A percentile compares a stretch with the other conserved stretches of the same genome.
Conservation (phyloP, 2,888 invertebrate species). For the Palloptera scutellata region DNA sequence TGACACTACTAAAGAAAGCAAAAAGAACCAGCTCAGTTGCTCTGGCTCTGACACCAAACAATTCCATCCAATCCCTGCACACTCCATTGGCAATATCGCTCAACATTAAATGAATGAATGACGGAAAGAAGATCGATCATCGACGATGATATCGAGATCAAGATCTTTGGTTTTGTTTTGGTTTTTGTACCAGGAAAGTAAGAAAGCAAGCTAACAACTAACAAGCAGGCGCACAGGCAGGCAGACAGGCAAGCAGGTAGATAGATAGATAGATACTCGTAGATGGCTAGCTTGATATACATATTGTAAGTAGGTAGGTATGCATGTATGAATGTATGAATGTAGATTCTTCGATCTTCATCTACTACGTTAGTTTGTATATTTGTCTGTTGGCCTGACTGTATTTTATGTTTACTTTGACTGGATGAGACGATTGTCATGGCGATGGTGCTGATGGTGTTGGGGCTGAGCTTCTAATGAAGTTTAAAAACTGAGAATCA, state of each 20-base stretch:
- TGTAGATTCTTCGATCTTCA: too few species aligned
- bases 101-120: too few species aligned
- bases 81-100: too few species aligned
- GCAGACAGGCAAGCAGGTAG: constrained; percentile 2
- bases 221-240: not conserved
- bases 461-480: constrained; percentile 58
- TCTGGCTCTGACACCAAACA: not conserved
- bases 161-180: not conserved
- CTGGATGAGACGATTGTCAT: not conserved
- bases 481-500: constrained; percentile 61
- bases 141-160: too few species aligned
- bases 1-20: constrained; percentile 28
- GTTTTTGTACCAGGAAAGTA: too few species aligned
- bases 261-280: constrained; percentile 10
- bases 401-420: not conserved
- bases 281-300: constrained; percentile 11
- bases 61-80: too few species aligned
- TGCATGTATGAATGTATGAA: too few species aligned
- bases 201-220: too few species aligned
- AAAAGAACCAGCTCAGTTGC: constrained; percentile 25
- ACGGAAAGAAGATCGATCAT: too few species aligned
- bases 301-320: not conserved
- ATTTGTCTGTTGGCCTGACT: not conserved
- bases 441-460: too few species aligned
- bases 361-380: too few species aligned